A percentile compares a stretch with the other conserved stretches of the same genome.
Conservation (phyloP, 2,113 vertebrate genomes). For the Sander vitreus region DNA sequence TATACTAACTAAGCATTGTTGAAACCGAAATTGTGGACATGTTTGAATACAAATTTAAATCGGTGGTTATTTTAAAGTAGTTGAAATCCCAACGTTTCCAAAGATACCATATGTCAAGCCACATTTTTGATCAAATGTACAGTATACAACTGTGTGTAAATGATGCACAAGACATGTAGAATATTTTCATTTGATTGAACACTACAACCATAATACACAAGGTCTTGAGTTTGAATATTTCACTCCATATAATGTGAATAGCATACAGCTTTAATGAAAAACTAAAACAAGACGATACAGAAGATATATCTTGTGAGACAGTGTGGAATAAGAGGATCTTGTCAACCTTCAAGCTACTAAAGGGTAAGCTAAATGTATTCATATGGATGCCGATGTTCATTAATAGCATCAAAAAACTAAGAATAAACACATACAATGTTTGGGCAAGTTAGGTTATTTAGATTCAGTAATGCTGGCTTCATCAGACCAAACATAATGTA, state of each 20-base stretch:
- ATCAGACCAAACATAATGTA: background rate
- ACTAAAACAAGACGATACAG: background rate
- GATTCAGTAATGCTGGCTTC: background rate
- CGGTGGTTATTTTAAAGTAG: background rate
- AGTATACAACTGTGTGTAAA: background rate
- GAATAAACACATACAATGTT: background rate
- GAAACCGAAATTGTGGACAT: no score
- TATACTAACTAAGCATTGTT: no score
- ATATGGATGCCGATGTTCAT: background rate
- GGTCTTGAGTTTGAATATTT: background rate
- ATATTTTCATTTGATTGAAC: background rate
- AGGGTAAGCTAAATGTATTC: background rate
- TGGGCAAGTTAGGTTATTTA: background rate
- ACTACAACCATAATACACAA: background rate
- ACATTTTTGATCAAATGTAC: background rate
- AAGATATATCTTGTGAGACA: background rate
- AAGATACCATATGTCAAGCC: background rate
- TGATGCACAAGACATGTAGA: background rate
- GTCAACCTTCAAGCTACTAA: background rate
- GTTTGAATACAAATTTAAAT: no score
- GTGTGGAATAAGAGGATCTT: background rate
- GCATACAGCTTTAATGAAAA: background rate
- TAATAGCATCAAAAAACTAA: conserved; percentile 7
- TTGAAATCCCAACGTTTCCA: background rate
- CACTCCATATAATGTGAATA: background rate